A percentile compares a stretch with the other conserved stretches of the same genome.
These are phyloP conservation scores for Nomada hirtipes DNA, from an alignment of 2,888 invertebrate genomes.

Conservation along the genomic window DNA sequence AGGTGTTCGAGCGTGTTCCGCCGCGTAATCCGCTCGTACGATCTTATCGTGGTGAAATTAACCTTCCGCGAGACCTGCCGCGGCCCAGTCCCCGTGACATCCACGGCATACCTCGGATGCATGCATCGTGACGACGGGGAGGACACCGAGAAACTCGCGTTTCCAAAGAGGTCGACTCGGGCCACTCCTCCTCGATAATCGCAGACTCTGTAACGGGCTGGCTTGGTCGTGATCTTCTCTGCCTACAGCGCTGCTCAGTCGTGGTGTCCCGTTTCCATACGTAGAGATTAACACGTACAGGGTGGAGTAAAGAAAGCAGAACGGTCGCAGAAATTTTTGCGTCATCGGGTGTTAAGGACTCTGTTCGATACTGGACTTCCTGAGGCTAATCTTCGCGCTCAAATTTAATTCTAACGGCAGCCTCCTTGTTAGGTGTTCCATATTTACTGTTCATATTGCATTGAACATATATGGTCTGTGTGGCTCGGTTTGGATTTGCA, in stretches of 20 bases:
- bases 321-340: too few relatives aligned
- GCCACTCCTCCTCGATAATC: slow-evolving; percentile 65
- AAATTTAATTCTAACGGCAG: too few relatives aligned
- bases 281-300: too few relatives aligned
- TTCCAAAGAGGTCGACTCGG: slow-evolving; percentile 55
- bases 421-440: too few relatives aligned
- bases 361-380: too few relatives aligned
- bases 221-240: slow-evolving; percentile 1
- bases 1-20: slow-evolving; percentile 68
- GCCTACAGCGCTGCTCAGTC: background rate
- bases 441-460: too few relatives aligned
- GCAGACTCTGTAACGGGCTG: slow-evolving; percentile 62
- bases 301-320: too few relatives aligned
- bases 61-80: slow-evolving; percentile 58
- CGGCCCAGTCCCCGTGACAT: slow-evolving; percentile 66
- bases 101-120: slow-evolving; percentile 64
- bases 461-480: too few relatives aligned
- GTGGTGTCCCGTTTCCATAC: background rate
- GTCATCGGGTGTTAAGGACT: too few relatives aligned
- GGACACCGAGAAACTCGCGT: slow-evolving; percentile 61
- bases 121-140: slow-evolving; percentile 63
- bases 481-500: too few relatives aligned
- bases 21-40: slow-evolving; percentile 64
- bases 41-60: slow-evolving; percentile 68
- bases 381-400: too few relatives aligned